phyloP scores from a whole-genome alignment of 2,113 vertebrate genomes.

The Callionymus lyra region DNA sequence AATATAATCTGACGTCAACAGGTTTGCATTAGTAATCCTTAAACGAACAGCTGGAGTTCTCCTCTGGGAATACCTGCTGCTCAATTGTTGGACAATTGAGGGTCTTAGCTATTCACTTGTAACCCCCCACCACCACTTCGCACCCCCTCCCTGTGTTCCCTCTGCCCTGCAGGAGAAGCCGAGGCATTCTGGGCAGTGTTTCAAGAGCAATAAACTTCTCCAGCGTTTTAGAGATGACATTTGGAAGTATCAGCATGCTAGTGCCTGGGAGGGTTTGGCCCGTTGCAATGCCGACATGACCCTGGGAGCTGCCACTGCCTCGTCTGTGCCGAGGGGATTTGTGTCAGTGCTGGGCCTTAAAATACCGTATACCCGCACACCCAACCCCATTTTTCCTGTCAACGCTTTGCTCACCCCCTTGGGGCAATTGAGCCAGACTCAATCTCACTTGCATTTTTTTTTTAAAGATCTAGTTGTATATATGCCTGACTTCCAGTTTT shows the following conservation, averaged over 20 bases:
- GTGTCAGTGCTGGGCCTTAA: constrained; percentile 58
- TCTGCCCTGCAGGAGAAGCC: constrained; percentile 49
- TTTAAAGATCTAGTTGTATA: too few relatives aligned
- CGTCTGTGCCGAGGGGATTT: constrained; percentile 51
- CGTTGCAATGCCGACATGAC: constrained; percentile 46
- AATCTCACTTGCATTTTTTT: constrained; percentile 36
- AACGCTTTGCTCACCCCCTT: constrained; percentile 27
- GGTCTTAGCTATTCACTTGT: too few relatives aligned
- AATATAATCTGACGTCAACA: constrained; percentile 23
- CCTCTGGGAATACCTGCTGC: constrained; percentile 37
- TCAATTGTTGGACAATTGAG: constrained; percentile 6
- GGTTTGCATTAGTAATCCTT: constrained; percentile 40
- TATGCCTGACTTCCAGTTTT: too few relatives aligned
- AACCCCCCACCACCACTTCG: neutral
- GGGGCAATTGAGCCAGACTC: constrained; percentile 30
- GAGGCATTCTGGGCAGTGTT: constrained; percentile 61
- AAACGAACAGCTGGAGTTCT: constrained; percentile 41
- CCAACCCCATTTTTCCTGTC: constrained; percentile 14
- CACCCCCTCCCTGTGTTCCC: constrained; percentile 36
- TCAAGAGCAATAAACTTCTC: constrained; percentile 70
- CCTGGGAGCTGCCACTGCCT: constrained; percentile 57
- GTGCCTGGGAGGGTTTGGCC: constrained; percentile 49
- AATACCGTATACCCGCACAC: constrained; percentile 39
- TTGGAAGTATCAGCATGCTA: constrained; percentile 65
- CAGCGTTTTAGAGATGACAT: constrained; percentile 65